Percentiles rank a stretch among this genome's conserved stretches.
Conservation (phyloP, 1,140 invertebrate genomes). For the Fopius arisanus region DNA sequence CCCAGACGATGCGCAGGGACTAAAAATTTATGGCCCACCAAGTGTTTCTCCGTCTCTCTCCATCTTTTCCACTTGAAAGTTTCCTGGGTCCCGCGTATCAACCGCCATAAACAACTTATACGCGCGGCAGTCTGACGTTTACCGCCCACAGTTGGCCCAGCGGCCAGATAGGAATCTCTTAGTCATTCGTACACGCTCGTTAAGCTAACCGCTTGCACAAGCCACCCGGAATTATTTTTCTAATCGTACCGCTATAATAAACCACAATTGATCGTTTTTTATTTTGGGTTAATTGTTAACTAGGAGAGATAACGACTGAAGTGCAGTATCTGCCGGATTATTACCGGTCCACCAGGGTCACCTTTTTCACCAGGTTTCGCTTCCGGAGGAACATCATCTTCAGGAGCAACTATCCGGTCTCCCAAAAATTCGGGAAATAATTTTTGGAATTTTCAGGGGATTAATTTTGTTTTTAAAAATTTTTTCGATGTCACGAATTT, state of each 20-base stretch:
- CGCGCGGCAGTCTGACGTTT: conserved; percentile 44
- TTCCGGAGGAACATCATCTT: too few species aligned
- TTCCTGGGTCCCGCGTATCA: conserved; percentile 40
- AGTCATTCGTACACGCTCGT: conserved; percentile 52
- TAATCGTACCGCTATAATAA: conserved; percentile 15
- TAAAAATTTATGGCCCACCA: conserved; percentile 24
- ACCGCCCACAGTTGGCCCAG: conserved; percentile 45
- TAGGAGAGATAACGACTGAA: background rate
- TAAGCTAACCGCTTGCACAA: conserved; percentile 45
- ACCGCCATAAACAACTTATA: conserved; percentile 55
- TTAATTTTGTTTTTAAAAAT: too few species aligned
- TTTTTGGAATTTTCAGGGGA: too few species aligned
- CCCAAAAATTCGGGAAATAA: too few species aligned
- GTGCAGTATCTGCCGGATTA: too few species aligned
- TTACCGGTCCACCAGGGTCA: too few species aligned
- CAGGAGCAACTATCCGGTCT: too few species aligned
- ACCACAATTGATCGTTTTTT: background rate
- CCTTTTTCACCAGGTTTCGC: too few species aligned
- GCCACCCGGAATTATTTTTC: conserved; percentile 21
- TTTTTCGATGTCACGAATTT: too few species aligned
- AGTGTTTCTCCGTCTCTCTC: conserved; percentile 19
- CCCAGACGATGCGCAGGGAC: background rate
- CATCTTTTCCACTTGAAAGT: conserved; percentile 50
- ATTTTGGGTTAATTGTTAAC: background rate
- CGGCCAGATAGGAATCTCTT: conserved; percentile 50